Evolutionary conservation across 1,140 invertebrate species (phyloP).

Genomic region (Aphidius ervi): DNA sequence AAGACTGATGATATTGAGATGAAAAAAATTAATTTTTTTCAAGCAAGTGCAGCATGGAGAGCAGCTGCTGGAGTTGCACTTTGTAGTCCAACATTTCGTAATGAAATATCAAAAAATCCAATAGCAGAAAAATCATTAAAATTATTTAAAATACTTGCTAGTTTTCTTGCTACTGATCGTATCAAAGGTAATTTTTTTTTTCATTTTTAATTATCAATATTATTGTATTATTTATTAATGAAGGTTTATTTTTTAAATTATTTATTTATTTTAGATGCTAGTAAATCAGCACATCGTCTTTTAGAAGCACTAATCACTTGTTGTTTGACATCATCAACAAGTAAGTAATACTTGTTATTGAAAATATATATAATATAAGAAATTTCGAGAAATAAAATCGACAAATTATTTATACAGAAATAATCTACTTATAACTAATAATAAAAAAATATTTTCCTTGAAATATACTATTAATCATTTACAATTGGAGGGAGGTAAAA

Average conservation of each 20-base stretch:
- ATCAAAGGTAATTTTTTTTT: slow-evolving; percentile 36
- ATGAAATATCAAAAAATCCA: slow-evolving; percentile 43
- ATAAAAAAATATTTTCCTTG: slow-evolving; percentile 5
- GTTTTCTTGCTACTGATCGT: slow-evolving; percentile 37
- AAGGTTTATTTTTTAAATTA: background rate
- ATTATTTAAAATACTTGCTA: slow-evolving; percentile 38
- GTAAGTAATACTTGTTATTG: slow-evolving; percentile 38
- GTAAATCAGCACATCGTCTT: slow-evolving; percentile 44
- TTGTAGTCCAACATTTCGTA: slow-evolving; percentile 57
- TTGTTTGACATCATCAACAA: slow-evolving; percentile 42
- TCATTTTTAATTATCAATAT: background rate
- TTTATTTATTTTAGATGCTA: slow-evolving; percentile 38
- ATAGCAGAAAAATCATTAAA: slow-evolving; percentile 30
- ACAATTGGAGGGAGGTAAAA: slow-evolving; percentile 8
- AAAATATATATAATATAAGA: too few relatives aligned
- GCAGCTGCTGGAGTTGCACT: slow-evolving; percentile 57
- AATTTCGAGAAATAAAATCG: background rate
- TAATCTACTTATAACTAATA: background rate
- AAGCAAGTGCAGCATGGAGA: slow-evolving; percentile 54
- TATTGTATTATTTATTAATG: slow-evolving; percentile 3
- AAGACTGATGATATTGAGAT: background rate
- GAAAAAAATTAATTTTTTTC: slow-evolving; percentile 36
- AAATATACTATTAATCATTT: slow-evolving; percentile 3
- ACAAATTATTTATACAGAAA: slow-evolving; percentile 7
- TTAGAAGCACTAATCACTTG: slow-evolving; percentile 50